Evolutionary conservation across 1,140 invertebrate species (phyloP).

Genomic region (Steinernema khuongi): DNA sequence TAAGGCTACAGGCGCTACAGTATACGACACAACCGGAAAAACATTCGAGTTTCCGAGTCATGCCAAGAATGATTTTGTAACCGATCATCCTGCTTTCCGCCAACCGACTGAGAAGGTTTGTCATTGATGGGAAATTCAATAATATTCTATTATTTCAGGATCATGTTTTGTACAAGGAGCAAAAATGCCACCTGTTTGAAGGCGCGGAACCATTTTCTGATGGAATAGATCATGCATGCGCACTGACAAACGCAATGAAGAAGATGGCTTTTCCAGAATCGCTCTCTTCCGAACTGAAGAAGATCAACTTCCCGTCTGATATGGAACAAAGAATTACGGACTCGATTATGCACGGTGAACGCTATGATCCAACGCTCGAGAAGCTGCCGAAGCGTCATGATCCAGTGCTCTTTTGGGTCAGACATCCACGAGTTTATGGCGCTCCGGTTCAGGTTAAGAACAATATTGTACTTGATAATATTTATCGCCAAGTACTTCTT

Average conservation of each 20-base stretch:
- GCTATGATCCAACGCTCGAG: slow-evolving; percentile 56
- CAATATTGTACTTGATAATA: slow-evolving; percentile 27
- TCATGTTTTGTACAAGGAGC: slow-evolving; percentile 19
- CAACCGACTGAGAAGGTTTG: slow-evolving; percentile 22
- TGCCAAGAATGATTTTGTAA: not conserved
- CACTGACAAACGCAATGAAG: slow-evolving; percentile 39
- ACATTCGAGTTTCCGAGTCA: slow-evolving; percentile 17
- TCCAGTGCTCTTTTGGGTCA: slow-evolving; percentile 54
- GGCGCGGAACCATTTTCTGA: slow-evolving; percentile 33
- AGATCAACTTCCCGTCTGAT: slow-evolving; percentile 20
- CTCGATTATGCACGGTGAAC: slow-evolving; percentile 51
- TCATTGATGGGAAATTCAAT: slow-evolving; percentile 9
- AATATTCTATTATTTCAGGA: slow-evolving; percentile 15
- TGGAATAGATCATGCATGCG: slow-evolving; percentile 49
- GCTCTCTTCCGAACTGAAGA: not conserved
- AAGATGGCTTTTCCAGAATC: slow-evolving; percentile 28
- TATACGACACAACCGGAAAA: slow-evolving; percentile 14
- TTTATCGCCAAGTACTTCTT: slow-evolving; percentile 3
- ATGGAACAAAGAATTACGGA: slow-evolving; percentile 42
- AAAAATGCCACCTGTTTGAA: slow-evolving; percentile 19
- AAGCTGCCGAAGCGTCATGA: slow-evolving; percentile 46
- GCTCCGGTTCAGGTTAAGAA: slow-evolving; percentile 47
- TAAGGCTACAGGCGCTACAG: slow-evolving; percentile 18
- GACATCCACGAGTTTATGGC: slow-evolving; percentile 42
- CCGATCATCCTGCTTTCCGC: slow-evolving; percentile 32